These are phyloP conservation scores for Mellivora capensis DNA, from an alignment of 2,113 vertebrate species.

Conservation along the genomic window DNA sequence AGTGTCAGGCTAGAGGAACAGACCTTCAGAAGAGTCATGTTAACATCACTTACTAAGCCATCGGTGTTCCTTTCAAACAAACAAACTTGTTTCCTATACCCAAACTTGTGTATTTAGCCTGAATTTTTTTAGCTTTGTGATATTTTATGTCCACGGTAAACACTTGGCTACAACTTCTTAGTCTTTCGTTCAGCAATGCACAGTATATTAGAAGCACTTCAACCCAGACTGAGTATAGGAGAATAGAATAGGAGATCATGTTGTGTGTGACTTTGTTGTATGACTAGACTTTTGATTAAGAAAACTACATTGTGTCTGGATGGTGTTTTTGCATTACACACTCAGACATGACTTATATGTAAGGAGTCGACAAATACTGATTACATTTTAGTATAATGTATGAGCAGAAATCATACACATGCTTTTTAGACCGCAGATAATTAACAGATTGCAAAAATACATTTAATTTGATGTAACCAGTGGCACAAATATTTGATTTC, in stretches of 20 bases:
- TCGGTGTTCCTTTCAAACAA: background rate
- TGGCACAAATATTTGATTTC: slow-evolving; percentile 25
- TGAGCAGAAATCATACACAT: background rate
- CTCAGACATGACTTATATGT: background rate
- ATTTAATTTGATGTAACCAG: background rate
- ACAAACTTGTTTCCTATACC: background rate
- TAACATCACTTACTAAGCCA: background rate
- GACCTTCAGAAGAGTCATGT: background rate
- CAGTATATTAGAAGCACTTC: background rate
- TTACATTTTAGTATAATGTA: background rate
- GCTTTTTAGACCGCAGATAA: slow-evolving; percentile 26
- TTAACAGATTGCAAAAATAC: slow-evolving; percentile 31
- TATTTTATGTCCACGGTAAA: background rate
- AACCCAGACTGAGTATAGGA: background rate
- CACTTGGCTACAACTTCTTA: background rate
- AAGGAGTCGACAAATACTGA: background rate
- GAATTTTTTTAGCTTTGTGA: background rate
- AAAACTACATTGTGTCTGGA: background rate
- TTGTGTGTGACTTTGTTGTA: background rate
- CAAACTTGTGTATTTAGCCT: background rate
- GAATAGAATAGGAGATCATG: background rate
- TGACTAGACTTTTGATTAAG: background rate
- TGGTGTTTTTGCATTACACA: background rate
- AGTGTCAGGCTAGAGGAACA: background rate
- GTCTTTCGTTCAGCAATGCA: slow-evolving; percentile 4